Evolutionary conservation across 2,888 invertebrate genomes (phyloP), one percentile per base, ranked within the genome.

Genomic region (Lamellibrachia satsuma): DNA sequence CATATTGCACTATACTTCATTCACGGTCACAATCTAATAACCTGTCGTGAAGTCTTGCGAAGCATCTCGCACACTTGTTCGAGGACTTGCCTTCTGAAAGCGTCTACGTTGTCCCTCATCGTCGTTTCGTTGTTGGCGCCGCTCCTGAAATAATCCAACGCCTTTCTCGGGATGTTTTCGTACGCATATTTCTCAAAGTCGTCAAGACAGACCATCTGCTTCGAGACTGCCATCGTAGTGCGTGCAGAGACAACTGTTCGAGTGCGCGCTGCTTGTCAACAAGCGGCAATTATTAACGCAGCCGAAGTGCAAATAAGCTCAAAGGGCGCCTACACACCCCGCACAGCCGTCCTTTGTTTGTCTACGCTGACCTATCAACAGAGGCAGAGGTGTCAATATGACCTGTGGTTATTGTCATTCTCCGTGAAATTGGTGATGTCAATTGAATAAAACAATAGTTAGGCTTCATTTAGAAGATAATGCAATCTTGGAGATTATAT

Each of bases 41-140:
- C 60, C 60, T 60, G 60, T 60, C 9, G 60, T 15, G 11, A 15
- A 60, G 3, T 60, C 15, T 60, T 55, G 60, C 11, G 11, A 15
- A 60, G 0, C 22, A 15, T 22, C 11, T 15, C 60, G 15, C 22
- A 22, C 75, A 22, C 22, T n/a, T 15, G 75, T 6, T 75, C 27
- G 15, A 90, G 93, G 57, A 93, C 95, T 95, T 97, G 98, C 98
- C 97, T 98, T 95, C 97, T 97, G 96, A 98, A 99, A 1, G 98
- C 98, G 90, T 97, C 97, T 95, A 97, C 97, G 95, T 98, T 99
- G 95, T 98, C 97, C 11, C 96, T 96, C 92, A 98, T 96, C 0
- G 98, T 98, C 93, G 97, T 97, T 96, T 98, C 98, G 57, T 98
- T 97, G 2, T 98, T 98, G 0, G 98, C 98, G 0, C 98, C 98